Percentiles rank a stretch among this genome's conserved stretches.
phyloP scores from a whole-genome alignment of 2,888 invertebrate species.

The Lamellibrachia satsuma region DNA sequence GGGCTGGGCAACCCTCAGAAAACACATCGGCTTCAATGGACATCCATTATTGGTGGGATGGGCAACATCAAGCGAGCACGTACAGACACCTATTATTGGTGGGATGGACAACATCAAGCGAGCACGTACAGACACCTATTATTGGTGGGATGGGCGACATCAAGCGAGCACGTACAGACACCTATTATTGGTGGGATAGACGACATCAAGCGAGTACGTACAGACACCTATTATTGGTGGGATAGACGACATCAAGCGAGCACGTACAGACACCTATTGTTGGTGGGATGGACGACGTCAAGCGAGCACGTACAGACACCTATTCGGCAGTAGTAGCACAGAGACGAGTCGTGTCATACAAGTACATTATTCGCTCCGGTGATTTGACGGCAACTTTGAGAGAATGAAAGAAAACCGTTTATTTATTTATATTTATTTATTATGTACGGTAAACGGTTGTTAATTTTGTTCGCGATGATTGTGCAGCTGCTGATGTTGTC shows the following conservation, averaged over 20 bases:
- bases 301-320: neutral
- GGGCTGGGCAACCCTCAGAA: too few species aligned
- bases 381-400: neutral
- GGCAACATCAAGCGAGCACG: neutral
- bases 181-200: neutral
- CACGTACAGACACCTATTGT: neutral
- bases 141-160: neutral
- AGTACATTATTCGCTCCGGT: neutral
- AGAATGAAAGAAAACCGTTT: neutral
- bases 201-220: neutral
- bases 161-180: neutral
- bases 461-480: too few species aligned
- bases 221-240: too few species aligned
- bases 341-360: neutral
- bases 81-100: too few species aligned
- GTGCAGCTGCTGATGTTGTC: too few species aligned
- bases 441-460: too few species aligned
- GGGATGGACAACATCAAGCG: neutral
- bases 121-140: neutral
- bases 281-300: neutral
- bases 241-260: neutral
- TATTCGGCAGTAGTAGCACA: neutral
- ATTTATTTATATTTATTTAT: neutral
- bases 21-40: neutral
- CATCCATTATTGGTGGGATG: neutral